Conservation (phyloP, 2,797 vertebrate species). For the Girardinus metallicus region DNA sequence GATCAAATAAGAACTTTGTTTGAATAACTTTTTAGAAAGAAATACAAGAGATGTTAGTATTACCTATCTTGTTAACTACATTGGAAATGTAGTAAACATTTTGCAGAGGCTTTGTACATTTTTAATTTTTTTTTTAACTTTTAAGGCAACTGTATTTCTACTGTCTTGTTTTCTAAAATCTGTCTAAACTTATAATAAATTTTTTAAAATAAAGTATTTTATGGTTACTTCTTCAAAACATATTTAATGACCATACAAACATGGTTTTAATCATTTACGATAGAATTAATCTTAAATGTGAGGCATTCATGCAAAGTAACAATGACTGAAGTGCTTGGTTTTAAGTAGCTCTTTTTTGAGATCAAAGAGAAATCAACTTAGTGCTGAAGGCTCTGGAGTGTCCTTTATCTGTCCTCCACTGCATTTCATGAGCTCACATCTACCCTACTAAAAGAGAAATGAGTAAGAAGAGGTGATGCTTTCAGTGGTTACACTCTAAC, state of each 20-base stretch:
- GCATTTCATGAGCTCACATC: not conserved
- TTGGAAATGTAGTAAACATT: not conserved
- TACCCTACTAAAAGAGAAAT: conserved; percentile 9
- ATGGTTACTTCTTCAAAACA: not conserved
- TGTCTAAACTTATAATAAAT: not conserved
- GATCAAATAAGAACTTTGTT: no score
- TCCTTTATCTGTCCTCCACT: conserved; percentile 33
- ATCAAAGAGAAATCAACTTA: not conserved
- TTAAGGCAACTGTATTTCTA: not conserved
- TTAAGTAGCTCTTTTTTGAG: not conserved
- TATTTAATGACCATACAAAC: not conserved
- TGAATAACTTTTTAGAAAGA: not conserved
- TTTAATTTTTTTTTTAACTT: not conserved
- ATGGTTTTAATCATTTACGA: not conserved
- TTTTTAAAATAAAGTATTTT: not conserved
- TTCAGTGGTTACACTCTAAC: conserved; percentile 44
- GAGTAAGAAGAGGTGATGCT: not conserved
- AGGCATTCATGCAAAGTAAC: not conserved
- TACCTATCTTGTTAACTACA: not conserved
- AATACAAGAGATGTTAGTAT: not conserved
- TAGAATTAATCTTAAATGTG: not conserved
- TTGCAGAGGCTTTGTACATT: not conserved
- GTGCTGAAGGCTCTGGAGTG: conserved; percentile 4
- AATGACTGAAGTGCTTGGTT: not conserved
- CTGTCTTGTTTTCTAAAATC: not conserved